A percentile compares a stretch with the other conserved stretches of the same genome.
Evolutionary conservation across 2,113 vertebrate genomes (phyloP).

Genomic region (Fregetta grallaria): DNA sequence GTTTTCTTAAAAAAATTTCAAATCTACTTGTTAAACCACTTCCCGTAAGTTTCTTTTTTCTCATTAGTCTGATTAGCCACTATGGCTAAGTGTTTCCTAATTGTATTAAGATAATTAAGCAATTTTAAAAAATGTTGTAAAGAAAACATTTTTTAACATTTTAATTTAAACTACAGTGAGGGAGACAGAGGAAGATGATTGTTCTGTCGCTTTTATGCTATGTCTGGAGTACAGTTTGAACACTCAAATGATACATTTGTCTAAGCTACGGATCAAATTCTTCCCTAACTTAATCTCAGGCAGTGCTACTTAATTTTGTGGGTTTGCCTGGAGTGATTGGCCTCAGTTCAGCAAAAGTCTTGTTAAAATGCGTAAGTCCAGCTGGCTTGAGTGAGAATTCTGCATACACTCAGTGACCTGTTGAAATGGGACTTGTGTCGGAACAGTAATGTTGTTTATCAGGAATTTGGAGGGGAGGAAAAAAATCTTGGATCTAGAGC

Average conservation of each 20-base stretch:
- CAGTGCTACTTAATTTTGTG: neutral
- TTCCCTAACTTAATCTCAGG: neutral
- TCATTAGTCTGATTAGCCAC: conserved; percentile 1
- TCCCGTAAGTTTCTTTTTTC: conserved; percentile 12
- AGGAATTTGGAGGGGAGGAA: neutral
- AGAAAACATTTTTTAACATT: conserved; percentile 50
- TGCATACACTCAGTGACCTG: neutral
- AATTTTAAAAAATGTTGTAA: conserved; percentile 55
- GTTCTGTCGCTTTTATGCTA: conserved; percentile 29
- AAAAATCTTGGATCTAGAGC: neutral
- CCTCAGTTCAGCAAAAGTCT: neutral
- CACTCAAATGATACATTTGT: neutral
- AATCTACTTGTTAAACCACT: conserved; percentile 50
- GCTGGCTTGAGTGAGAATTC: neutral
- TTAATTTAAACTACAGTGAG: conserved; percentile 49
- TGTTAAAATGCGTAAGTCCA: neutral
- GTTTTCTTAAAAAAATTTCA: conserved; percentile 48
- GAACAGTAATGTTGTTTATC: neutral
- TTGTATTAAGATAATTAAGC: conserved; percentile 48
- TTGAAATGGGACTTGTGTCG: neutral
- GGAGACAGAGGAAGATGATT: conserved; percentile 35
- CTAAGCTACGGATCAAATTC: neutral
- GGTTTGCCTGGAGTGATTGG: neutral
- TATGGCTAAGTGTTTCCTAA: conserved; percentile 7
- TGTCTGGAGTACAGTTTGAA: neutral